Base-by-base conservation (phyloP, 2,797 vertebrate genomes). In the Anguilla anguilla region DNA sequence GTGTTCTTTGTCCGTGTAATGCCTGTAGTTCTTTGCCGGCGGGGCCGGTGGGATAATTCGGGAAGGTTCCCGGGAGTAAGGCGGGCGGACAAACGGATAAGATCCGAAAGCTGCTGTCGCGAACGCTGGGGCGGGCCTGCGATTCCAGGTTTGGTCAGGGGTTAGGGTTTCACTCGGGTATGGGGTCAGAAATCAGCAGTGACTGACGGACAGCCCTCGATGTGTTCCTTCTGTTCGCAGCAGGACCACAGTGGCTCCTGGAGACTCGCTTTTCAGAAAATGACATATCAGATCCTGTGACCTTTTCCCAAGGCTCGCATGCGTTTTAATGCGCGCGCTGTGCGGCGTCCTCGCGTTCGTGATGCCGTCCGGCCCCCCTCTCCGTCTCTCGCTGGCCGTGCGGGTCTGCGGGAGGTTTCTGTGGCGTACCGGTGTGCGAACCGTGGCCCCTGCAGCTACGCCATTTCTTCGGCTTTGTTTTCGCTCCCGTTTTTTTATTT, bases 21-120 rank as follows among this genome's bases (percentile, higher is more conserved):
- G 17, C 53, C 51, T n/a, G 35, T 43, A 87, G 39, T 51, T 2
- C 46, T 69, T 84, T n/a, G 49, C 64, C 28, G 82, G 10, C 15
- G 39, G 17, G 84, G 87, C 39, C 55, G 31, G 31, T 67, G 31
- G 72, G 82, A 35, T 82, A 19, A 51, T 69, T 82, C 10, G n/a
- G 82, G 61, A 93, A 91, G 93, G 93, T 93, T 93, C 89, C 6
- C 49, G 87, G 84, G 85, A 93, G 89, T 91, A 89, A 86, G 6
- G 89, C 3, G n/a, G 57, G 84, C 39, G 25, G 72, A 39, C 25
- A 35, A 51, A 88, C 51, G 79, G 87, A 81, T 85, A 67, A 67
- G 84, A 39, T 88, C 72, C 53, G 55, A 57, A 84, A 86, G 81
- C 85, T 69, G 43, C 81, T 90, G 87, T 86, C 83, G 13, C 67